Conservation (phyloP, 2,113 vertebrate species). For the Gymnocephalus cernua region DNA sequence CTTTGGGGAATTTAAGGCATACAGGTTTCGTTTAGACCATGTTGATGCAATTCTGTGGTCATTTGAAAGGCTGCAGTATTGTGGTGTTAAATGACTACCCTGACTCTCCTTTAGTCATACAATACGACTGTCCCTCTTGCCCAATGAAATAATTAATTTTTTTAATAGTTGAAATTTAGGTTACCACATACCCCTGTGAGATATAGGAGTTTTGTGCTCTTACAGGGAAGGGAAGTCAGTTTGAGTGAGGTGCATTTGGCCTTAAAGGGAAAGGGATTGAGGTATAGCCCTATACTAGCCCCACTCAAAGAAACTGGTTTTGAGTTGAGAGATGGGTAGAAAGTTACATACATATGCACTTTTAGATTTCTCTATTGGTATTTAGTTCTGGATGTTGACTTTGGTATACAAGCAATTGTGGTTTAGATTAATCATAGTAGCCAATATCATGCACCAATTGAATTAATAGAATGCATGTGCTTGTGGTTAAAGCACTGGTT, state of each 20-base stretch:
- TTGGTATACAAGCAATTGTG: not conserved
- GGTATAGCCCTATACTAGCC: slow-evolving; percentile 56
- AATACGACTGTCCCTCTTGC: not conserved
- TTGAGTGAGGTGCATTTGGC: slow-evolving; percentile 24
- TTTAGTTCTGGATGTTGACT: slow-evolving; percentile 32
- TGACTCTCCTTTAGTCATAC: not conserved
- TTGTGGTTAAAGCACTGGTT: slow-evolving; percentile 9
- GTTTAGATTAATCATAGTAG: slow-evolving; percentile 22
- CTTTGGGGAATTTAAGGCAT: not conserved
- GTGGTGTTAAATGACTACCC: slow-evolving; percentile 4
- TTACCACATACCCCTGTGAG: not conserved
- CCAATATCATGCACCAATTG: not conserved
- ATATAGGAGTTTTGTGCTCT: not conserved
- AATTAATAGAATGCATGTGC: not conserved
- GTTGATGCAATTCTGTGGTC: not conserved
- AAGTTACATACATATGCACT: slow-evolving; percentile 58
- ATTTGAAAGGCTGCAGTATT: slow-evolving; percentile 1
- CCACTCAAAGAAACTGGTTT: slow-evolving; percentile 68
- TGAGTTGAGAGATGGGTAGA: slow-evolving; percentile 47
- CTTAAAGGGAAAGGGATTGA: slow-evolving; percentile 46
- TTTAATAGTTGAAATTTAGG: not conserved
- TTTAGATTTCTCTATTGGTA: slow-evolving; percentile 36
- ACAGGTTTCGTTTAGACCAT: not conserved
- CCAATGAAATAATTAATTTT: not conserved
- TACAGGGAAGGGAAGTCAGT: slow-evolving; percentile 16